phyloP scores from a whole-genome alignment of 2,113 vertebrate species.

The Gallinago jamesoni region DNA sequence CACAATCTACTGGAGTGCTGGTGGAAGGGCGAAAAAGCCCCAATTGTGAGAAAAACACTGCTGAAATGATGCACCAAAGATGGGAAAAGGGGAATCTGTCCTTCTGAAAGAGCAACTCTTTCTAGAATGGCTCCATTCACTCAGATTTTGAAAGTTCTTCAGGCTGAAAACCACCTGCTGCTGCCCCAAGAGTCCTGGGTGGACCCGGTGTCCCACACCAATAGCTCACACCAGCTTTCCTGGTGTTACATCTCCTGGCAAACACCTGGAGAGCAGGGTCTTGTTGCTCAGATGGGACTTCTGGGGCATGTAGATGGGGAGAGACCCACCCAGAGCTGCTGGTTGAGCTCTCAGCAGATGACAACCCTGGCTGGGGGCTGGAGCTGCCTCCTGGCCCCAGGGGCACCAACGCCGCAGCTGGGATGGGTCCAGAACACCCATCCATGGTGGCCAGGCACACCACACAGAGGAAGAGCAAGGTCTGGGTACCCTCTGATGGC shows the following conservation, averaged over 20 bases:
- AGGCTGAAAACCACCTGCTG: neutral
- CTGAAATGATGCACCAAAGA: neutral
- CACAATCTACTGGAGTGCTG: neutral
- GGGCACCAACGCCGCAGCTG: neutral
- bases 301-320: neutral
- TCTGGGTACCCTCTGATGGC: neutral
- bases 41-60: neutral
- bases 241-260: neutral
- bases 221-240: neutral
- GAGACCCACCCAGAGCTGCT: neutral
- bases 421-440: neutral
- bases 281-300: neutral
- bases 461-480: neutral
- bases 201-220: neutral
- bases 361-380: neutral
- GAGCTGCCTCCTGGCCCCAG: neutral
- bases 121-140: neutral
- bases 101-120: neutral
- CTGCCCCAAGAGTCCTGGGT: neutral
- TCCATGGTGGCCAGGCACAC: accelerated
- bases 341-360: neutral
- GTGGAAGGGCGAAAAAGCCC: neutral
- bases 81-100: neutral
- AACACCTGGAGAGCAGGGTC: accelerated
- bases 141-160: neutral